Conservation (phyloP, 2,888 invertebrate species). For the Xanthia togata region DNA sequence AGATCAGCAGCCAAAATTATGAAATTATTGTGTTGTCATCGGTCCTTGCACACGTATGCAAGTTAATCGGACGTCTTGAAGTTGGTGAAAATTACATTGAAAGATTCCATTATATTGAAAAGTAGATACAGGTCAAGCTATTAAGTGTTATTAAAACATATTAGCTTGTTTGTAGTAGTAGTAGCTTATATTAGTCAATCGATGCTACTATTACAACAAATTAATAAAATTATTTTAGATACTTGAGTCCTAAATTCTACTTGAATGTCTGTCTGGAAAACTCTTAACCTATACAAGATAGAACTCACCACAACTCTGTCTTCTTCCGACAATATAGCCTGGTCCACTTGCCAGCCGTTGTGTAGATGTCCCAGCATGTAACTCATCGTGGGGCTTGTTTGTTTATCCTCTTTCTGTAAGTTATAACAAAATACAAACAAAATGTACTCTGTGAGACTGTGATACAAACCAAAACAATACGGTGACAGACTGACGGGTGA, state of each 20-base stretch:
- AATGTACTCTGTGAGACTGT: no score
- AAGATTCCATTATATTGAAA: no score
- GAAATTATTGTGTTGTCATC: no score
- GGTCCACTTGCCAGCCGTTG: slow-evolving; percentile 99
- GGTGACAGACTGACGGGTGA: no score
- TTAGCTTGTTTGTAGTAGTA: no score
- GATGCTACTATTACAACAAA: slow-evolving; percentile 1
- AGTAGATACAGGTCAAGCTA: no score
- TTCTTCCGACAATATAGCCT: slow-evolving; percentile 99
- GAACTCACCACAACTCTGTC: slow-evolving; percentile 98
- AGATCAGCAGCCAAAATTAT: no score
- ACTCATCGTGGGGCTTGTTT: slow-evolving; percentile 93
- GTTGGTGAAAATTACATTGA: no score
- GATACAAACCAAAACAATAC: background rate
- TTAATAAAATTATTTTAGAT: background rate
- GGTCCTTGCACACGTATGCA: no score
- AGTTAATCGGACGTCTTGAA: no score
- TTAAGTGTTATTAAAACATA: no score
- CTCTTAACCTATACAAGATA: slow-evolving; percentile 28
- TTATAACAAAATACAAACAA: background rate
- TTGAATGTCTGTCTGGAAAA: slow-evolving; percentile 8
- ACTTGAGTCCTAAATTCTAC: background rate
- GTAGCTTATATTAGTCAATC: background rate
- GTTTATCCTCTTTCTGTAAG: background rate
- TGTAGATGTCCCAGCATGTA: slow-evolving; percentile 99